Base-by-base conservation (phyloP, 2,888 invertebrate genomes). In the Seira musarum region DNA sequence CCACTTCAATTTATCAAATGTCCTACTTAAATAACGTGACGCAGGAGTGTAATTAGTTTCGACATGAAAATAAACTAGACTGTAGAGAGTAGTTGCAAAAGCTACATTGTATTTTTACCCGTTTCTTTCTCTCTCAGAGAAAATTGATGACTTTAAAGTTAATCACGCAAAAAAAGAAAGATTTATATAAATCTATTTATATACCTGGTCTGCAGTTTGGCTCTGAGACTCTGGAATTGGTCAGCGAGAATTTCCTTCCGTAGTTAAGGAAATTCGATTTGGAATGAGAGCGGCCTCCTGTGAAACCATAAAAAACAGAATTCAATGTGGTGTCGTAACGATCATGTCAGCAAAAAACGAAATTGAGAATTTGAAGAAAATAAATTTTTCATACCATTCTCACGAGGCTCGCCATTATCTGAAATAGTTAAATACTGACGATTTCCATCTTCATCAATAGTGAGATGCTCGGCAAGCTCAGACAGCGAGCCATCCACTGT, bases 391-490 rank as follows among this genome's bases (percentile, higher is more conserved):
- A 69, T 74, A 86, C 85, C 87, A 75, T 86, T 85, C 68, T 86
- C 85, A 10, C 81, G 57, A 24, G 86, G 71, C 75, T 85, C 86
- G 57, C 83, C 86, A 81, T 85, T 86, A 71, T 87, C 87, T 17
- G 83, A 82, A 64, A 87, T 84, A 21, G 85, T 82, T 71, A 87
- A 68, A 73, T 84, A 86, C 35, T 85, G 85, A 25, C 86, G 81
- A 78, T 86, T 86, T 19, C 80, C 79, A 73, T 84, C 82, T 77
- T 88, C 88, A 76, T 88, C 88, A 53, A 88, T 87, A 8, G 88
- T 87, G 63, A 88, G 85, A 80, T 88, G 88, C 77, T 88, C 88
- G 2, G 88, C 88, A 22, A 88, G 84, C 79, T 87, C 87, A 10
- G 87, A 87, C 46, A 87, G 78, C 13, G 87, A 87, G 30, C 87